Base-by-base conservation (phyloP, 2,797 vertebrate species). In the Pseudochaenichthys georgianus region DNA sequence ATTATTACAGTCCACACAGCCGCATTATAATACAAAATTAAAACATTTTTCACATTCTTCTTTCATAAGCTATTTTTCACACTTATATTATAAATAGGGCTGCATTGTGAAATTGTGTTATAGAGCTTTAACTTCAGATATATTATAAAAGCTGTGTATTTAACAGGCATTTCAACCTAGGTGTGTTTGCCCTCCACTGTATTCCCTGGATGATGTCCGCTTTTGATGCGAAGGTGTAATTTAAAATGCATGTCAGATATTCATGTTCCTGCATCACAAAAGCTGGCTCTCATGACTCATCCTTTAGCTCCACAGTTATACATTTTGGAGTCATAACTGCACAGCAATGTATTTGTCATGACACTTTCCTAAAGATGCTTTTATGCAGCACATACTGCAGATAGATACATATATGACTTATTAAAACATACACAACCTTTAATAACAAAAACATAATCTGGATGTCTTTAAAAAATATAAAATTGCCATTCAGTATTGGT, bases 161-260 rank as follows among this genome's bases (percentile, higher is more conserved):
- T 5, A 10, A 52, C 13, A 38, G 28, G 3, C 38, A 63, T 34
- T 61, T 23, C 0, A 19, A 34, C 12, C 45, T 11, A n/a, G 6
- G 42, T 48, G 67, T 15, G 53, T 64, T 76, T 82, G 47, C 19
- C n/a, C 43, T 57, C 43, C 15, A 5, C 42, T 21, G 41, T 64
- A 50, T 34, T 21, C 23, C 13, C 9, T 31, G 46, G 50, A 71
- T 42, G 23, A 21, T 64, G 48, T 60, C 1, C 4, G 52, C 38
- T 23, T 38, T 45, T 6, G 34, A 50, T 2, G 47, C 63, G 68
- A 55, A 70, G 59, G 52, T 79, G 16, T 31, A 21, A 53, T 12
- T 82, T 87, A 6, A 85, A 83, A 87, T 87, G 78, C 77, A 71
- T 53, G 73, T 46, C n/a, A 70, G 71, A 83, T 57, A 83, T 83